phyloP scores from a whole-genome alignment of 2,797 vertebrate species.

The Hipposideros larvatus region DNA sequence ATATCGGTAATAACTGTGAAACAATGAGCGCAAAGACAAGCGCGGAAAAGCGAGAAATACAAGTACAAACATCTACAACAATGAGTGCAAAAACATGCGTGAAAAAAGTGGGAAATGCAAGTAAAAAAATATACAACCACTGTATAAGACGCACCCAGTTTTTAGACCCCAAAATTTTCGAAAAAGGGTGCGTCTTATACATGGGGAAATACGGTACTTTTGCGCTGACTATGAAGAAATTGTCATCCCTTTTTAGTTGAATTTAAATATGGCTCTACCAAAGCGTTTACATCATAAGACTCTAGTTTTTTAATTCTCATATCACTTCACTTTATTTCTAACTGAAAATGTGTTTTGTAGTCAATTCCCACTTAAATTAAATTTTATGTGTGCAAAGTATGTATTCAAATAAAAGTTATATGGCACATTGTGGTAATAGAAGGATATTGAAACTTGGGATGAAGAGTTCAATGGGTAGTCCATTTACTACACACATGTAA shows the following conservation, averaged over 20 bases:
- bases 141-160: too few species aligned
- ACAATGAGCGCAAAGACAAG: too few species aligned
- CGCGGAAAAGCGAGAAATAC: too few species aligned
- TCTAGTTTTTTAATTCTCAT: neutral
- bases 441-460: neutral
- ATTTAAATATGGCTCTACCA: neutral
- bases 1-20: too few species aligned
- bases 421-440: neutral
- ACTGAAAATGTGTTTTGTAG: neutral
- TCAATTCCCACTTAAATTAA: neutral
- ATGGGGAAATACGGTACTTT: neutral
- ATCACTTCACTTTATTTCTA: neutral
- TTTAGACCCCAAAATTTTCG: too few species aligned
- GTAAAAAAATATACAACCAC: too few species aligned
- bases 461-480: neutral
- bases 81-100: too few species aligned
- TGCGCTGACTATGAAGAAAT: neutral
- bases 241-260: neutral
- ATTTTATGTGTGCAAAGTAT: neutral
- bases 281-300: neutral
- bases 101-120: too few species aligned
- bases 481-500: neutral
- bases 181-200: too few species aligned
- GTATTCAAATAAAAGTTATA: neutral
- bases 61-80: too few species aligned